Conservation (phyloP, 2,113 vertebrate genomes). For the Lontra canadensis region DNA sequence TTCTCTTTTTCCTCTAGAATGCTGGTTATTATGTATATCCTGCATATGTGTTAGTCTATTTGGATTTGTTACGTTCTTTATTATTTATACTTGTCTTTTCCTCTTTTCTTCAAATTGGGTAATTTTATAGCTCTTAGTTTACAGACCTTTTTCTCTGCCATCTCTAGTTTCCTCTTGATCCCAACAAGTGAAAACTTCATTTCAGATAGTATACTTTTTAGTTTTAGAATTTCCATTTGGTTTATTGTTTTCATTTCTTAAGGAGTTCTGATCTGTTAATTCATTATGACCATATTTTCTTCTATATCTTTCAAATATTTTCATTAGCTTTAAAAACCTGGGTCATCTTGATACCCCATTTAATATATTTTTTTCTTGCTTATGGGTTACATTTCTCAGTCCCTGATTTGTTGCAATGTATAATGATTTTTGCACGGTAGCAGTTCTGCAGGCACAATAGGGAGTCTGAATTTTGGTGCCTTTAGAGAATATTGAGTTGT, state of each 20-base stretch:
- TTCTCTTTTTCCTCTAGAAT: neutral
- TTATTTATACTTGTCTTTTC: neutral
- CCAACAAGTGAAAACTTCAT: neutral
- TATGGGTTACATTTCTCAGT: neutral
- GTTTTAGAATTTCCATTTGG: neutral
- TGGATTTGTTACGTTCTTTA: neutral
- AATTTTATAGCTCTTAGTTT: neutral
- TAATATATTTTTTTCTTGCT: neutral
- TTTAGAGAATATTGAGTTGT: neutral
- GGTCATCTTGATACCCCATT: neutral
- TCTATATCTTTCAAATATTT: neutral
- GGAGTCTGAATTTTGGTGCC: neutral
- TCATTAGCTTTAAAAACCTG: neutral
- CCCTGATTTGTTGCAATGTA: too few relatives aligned
- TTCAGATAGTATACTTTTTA: neutral
- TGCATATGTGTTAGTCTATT: neutral
- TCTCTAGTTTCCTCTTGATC: neutral
- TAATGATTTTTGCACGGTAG: neutral
- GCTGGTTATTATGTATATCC: neutral
- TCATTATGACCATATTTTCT: neutral
- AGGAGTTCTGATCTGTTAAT: neutral
- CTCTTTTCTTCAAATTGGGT: neutral
- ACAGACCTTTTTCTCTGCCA: neutral
- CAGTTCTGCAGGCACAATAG: neutral
- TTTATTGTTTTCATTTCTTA: neutral